phyloP scores from a whole-genome alignment of 2,113 vertebrate genomes.

The Chionomys nivalis region DNA sequence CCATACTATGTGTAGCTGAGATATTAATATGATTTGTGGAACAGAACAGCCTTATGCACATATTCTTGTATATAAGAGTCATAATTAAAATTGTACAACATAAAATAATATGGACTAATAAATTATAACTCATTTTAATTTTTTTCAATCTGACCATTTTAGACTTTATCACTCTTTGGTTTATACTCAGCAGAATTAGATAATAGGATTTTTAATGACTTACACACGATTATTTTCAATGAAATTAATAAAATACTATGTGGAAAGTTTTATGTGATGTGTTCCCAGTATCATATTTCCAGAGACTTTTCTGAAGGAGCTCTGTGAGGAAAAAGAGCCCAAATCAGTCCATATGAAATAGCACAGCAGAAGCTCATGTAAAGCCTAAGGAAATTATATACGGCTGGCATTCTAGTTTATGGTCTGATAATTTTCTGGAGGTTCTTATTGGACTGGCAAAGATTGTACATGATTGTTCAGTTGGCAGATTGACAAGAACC shows the following conservation, averaged over 20 bases:
- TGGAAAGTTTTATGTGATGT: not conserved
- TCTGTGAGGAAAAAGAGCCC: not conserved
- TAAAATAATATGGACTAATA: not conserved
- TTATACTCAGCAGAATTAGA: not conserved
- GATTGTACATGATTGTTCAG: not conserved
- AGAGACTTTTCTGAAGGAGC: not conserved
- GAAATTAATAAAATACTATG: not conserved
- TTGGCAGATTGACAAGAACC: not conserved
- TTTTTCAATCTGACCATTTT: not conserved
- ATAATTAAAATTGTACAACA: not conserved
- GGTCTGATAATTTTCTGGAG: not conserved
- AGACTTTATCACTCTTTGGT: not conserved
- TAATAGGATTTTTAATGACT: constrained; percentile 5
- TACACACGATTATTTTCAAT: constrained; percentile 9
- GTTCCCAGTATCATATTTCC: not conserved
- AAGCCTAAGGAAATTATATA: not conserved
- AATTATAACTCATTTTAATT: not conserved
- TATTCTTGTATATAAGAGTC: not conserved
- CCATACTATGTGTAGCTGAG: not conserved
- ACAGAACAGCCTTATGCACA: not conserved
- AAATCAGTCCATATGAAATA: constrained; percentile 7
- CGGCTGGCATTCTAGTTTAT: constrained; percentile 12
- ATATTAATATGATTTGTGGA: not conserved
- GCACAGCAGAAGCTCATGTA: not conserved
- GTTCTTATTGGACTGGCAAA: not conserved